Evolutionary conservation across 2,888 invertebrate species (phyloP).

Genomic region (Drosophila nr. perissopoda): DNA sequence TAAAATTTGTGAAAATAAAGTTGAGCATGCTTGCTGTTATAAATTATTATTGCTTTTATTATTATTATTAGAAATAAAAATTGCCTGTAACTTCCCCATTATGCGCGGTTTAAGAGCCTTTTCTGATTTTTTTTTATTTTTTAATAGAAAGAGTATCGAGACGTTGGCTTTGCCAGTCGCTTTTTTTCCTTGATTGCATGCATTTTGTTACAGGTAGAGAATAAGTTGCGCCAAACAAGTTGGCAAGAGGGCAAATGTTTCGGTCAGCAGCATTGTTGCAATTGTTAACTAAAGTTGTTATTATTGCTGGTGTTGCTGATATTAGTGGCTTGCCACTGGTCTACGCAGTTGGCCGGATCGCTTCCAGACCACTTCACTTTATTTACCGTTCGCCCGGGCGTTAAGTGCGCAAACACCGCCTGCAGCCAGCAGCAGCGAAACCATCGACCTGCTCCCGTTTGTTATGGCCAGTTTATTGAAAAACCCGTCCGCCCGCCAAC

Average conservation of each 20-base stretch:
- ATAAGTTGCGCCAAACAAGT: constrained; percentile 33
- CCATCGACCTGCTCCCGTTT: constrained; percentile 49
- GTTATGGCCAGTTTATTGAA: constrained; percentile 70
- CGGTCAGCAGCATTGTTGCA: constrained; percentile 27
- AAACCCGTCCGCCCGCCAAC: constrained; percentile 21
- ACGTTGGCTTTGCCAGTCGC: neutral
- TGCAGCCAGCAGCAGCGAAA: constrained; percentile 2
- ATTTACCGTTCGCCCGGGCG: constrained; percentile 59
- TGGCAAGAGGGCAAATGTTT: constrained; percentile 49
- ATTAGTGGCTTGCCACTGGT: constrained; percentile 20
- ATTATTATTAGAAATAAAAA: too few species aligned
- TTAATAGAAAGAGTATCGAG: constrained; percentile 15
- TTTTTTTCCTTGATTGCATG: neutral
- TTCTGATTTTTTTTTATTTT: too few species aligned
- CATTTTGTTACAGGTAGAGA: constrained; percentile 17
- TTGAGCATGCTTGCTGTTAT: neutral
- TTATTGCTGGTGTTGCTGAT: constrained; percentile 20
- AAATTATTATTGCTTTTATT: neutral
- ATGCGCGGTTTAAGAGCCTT: too few species aligned
- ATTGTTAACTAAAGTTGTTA: constrained; percentile 18
- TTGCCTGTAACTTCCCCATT: too few species aligned
- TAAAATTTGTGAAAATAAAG: neutral
- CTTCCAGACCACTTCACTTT: constrained; percentile 76
- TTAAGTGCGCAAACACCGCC: constrained; percentile 63
- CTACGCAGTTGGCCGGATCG: constrained; percentile 48